phyloP scores from a whole-genome alignment of 2,113 vertebrate genomes.

The Xyrauchen texanus region DNA sequence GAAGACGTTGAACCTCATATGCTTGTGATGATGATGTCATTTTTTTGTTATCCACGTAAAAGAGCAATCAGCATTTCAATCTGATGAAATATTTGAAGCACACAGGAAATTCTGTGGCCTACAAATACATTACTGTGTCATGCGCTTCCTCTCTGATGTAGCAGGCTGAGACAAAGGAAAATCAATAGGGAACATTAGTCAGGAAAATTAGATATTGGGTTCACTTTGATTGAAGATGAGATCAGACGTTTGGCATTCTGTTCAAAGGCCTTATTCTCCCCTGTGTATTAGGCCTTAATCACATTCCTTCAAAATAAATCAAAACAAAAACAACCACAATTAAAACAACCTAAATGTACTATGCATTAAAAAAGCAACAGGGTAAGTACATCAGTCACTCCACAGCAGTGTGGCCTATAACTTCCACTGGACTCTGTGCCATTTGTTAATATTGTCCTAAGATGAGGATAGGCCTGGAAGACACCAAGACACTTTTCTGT shows the following conservation, averaged over 20 bases:
- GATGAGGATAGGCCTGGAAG: background rate
- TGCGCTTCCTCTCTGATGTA: conserved; percentile 27
- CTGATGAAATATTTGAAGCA: conserved; percentile 10
- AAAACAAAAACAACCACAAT: conserved; percentile 30
- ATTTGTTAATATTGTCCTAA: background rate
- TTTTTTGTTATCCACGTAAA: background rate
- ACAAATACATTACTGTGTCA: conserved; percentile 40
- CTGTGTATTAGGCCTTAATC: conserved; percentile 43
- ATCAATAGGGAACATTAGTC: conserved; percentile 50
- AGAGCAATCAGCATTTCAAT: conserved; percentile 22
- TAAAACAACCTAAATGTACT: conserved; percentile 3
- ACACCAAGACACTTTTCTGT: background rate
- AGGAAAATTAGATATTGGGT: conserved; percentile 50
- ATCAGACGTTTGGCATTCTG: conserved; percentile 58
- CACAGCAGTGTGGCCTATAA: conserved; percentile 14
- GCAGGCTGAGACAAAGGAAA: conserved; percentile 24
- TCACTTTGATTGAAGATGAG: conserved; percentile 54
- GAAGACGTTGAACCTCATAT: background rate
- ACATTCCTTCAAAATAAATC: conserved; percentile 51
- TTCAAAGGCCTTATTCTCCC: conserved; percentile 32
- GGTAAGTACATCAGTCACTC: conserved; percentile 27
- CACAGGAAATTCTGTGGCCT: conserved; percentile 23
- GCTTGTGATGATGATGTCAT: background rate
- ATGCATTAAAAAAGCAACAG: conserved; percentile 39
- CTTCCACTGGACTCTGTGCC: background rate